Evolutionary conservation across 35 echinoderm and acorn worm species (phyloP).

Genomic region (Anneissia japonica): DNA sequence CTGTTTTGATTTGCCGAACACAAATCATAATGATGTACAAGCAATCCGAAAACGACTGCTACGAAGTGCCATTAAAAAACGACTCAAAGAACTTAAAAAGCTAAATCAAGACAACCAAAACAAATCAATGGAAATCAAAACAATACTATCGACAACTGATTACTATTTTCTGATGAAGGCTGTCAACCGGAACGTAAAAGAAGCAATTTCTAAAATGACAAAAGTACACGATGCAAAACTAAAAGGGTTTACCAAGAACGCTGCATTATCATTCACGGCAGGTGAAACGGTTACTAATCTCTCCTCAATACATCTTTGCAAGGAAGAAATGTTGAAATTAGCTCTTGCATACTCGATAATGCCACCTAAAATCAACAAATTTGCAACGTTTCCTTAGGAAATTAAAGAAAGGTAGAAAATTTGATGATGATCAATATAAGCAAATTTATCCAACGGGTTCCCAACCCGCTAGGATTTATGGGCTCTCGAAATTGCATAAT

Average conservation of each 20-base stretch:
- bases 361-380: too few relatives aligned
- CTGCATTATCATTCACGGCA: not conserved
- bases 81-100: not conserved
- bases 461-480: too few relatives aligned
- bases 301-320: slow-evolving; percentile 18
- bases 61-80: slow-evolving; percentile 6
- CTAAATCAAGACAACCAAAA: not conserved
- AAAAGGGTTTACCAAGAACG: slow-evolving; percentile 5
- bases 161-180: not conserved
- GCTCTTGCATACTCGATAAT: too few relatives aligned
- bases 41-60: slow-evolving; percentile 10
- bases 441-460: too few relatives aligned
- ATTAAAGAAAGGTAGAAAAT: too few relatives aligned
- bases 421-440: too few relatives aligned
- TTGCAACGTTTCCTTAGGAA: too few relatives aligned
- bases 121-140: not conserved
- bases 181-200: not conserved
- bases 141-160: not conserved
- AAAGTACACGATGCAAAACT: not conserved
- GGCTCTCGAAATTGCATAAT: too few relatives aligned
- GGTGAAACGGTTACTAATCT: slow-evolving; percentile 8
- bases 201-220: not conserved
- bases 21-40: not conserved
- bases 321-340: too few relatives aligned
- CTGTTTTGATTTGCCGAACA: not conserved